These are phyloP conservation scores for Encarsia formosa DNA, from an alignment of 2,888 invertebrate genomes.

Conservation along the genomic window DNA sequence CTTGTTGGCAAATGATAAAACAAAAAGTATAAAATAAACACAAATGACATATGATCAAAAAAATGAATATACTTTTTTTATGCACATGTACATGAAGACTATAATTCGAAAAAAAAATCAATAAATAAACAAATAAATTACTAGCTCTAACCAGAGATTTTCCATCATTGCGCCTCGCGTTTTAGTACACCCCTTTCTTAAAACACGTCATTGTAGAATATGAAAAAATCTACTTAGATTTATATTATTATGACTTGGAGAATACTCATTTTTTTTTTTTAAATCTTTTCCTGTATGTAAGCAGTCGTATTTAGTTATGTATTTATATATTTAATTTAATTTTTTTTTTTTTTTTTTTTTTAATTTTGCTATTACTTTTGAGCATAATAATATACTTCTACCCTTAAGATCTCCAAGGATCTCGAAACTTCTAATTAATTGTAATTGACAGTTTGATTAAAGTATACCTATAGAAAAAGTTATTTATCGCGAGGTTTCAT, in stretches of 20 bases:
- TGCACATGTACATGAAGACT: background rate
- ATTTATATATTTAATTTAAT: too few relatives aligned
- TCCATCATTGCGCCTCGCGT: conserved; percentile 27
- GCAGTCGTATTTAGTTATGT: too few relatives aligned
- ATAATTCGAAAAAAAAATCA: background rate
- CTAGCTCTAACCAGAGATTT: conserved; percentile 23
- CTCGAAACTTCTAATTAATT: background rate
- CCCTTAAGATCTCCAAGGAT: conserved; percentile 7
- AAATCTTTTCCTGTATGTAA: too few relatives aligned
- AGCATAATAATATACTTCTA: background rate
- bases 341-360: too few relatives aligned
- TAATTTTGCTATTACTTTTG: too few relatives aligned
- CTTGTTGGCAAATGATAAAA: conserved; percentile 10
- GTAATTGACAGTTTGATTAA: conserved; percentile 22
- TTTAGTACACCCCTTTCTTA: too few relatives aligned
- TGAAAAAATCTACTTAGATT: too few relatives aligned
- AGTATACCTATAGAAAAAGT: conserved; percentile 13
- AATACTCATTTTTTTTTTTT: too few relatives aligned
- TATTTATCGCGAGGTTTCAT: too few relatives aligned
- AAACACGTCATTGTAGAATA: too few relatives aligned
- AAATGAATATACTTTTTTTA: conserved; percentile 6
- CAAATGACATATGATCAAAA: conserved; percentile 10
- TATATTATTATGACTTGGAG: too few relatives aligned
- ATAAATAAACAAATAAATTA: conserved; percentile 1
- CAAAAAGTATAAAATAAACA: conserved; percentile 3